These are phyloP conservation scores for Gnathonemus longibarbis DNA, from an alignment of 2,113 vertebrate species.

Conservation along the genomic window DNA sequence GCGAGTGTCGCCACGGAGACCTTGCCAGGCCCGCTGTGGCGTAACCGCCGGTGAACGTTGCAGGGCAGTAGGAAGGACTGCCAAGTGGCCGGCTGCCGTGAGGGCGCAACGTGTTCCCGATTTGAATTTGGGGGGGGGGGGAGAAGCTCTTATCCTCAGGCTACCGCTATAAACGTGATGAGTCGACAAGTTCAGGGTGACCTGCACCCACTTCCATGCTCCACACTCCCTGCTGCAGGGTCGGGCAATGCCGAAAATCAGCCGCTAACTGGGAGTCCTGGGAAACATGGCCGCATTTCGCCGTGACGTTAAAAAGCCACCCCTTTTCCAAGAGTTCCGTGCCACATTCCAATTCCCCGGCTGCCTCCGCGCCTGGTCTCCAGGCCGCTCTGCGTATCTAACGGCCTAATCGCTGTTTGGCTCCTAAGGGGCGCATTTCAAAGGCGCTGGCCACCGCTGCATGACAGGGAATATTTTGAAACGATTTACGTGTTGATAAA, in stretches of 20 bases:
- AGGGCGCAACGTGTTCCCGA: not conserved
- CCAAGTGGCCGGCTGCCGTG: not conserved
- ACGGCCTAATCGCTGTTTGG: constrained; percentile 52
- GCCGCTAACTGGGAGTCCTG: not conserved
- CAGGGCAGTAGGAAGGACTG: not conserved
- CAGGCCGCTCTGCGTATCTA: constrained; percentile 55
- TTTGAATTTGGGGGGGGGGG: not conserved
- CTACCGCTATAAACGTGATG: not conserved
- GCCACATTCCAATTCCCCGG: not conserved
- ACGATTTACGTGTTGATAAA: constrained; percentile 66
- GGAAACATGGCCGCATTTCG: constrained; percentile 44
- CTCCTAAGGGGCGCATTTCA: constrained; percentile 43
- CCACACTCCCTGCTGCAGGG: not conserved
- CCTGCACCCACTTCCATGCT: not conserved
- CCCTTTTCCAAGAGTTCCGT: not conserved
- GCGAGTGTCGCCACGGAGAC: not conserved
- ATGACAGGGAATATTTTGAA: constrained; percentile 59
- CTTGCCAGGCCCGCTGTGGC: not conserved
- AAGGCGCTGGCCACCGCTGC: constrained; percentile 39
- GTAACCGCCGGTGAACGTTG: not conserved
- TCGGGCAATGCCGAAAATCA: not conserved
- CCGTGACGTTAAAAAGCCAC: constrained; percentile 55
- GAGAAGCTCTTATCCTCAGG: not conserved
- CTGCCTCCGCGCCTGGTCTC: not conserved
- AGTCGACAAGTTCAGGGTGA: not conserved